Evolutionary conservation across 2,113 vertebrate species (phyloP).

Genomic region (Asarcornis scutulata): DNA sequence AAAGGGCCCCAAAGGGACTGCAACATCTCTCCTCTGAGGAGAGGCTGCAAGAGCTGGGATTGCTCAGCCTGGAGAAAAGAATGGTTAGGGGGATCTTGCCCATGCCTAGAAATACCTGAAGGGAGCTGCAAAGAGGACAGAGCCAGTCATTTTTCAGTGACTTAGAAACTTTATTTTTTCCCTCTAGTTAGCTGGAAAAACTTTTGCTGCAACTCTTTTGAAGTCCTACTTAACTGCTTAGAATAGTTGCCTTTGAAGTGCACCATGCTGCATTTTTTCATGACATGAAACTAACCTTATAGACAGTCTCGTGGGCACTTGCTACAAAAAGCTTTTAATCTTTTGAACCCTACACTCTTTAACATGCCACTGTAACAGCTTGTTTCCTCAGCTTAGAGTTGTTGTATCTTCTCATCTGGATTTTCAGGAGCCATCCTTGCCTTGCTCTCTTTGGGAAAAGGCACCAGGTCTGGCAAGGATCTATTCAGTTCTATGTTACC

Average conservation of each 20-base stretch:
- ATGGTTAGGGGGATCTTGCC: neutral
- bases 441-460: neutral
- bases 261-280: neutral
- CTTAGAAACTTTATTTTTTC: neutral
- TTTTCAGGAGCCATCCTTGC: neutral
- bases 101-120: neutral
- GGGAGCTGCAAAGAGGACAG: neutral
- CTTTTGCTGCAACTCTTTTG: neutral
- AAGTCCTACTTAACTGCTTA: neutral
- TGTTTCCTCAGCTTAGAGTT: neutral
- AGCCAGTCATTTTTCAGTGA: neutral
- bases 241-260: neutral
- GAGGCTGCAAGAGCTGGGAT: neutral
- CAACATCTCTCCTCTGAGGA: neutral
- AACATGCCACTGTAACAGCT: neutral
- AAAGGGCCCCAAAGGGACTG: neutral
- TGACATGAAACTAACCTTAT: neutral
- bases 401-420: neutral
- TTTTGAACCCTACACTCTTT: neutral
- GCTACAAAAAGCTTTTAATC: neutral
- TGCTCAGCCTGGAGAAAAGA: neutral
- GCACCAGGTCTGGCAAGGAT: neutral
- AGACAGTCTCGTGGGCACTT: neutral
- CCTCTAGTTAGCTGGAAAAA: neutral
- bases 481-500: neutral